Base-by-base conservation (phyloP, 2,888 invertebrate species). In the Latheticus oryzae region DNA sequence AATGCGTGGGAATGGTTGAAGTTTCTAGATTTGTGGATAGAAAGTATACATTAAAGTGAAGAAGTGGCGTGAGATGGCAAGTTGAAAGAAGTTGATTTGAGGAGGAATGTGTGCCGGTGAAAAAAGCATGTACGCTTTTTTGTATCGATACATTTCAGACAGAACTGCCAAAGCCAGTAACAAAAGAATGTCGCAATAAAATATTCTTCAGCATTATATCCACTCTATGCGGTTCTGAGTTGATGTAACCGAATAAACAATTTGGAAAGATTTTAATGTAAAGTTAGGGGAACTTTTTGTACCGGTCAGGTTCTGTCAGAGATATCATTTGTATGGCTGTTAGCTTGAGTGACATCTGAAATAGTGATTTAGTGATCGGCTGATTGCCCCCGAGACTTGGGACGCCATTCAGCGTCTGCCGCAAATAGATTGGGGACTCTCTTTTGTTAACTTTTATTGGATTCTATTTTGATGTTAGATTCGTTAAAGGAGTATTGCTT, bases 371-470 rank as follows among this genome's bases (percentile, higher is more conserved):
- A 63, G 65, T 69, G 66, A 67, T 66, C 63, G 65, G 60, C 50
- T 66, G 67, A 66, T 67, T 67, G 65, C 68, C 64, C 68, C 50
- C 37, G 68, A 66, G 68, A 65, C 53, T 53, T 53, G 53, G 53
- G 53, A 64, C 63, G 66, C 61, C 64, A 66, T 68, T 64, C 63
- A 63, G 61, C 64, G 64, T 63, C 65, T 64, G 66, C 66, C 63
- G 62, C 63, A 68, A 68, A 67, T 66, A 69, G 67, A 68, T 68
- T 45, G 63, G 65, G 61, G 63, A 64, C 61, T 60, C 61, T 64
- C 66, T 63, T 69, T 66, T 68, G 68, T 68, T 68, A 68, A 67
- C 67, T 69, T 69, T 70, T 70, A 70, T 70, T 70, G 68, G 66
- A 69, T 69, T 66, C 66, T 64, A 62, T 62, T 67, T 63, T 68